These are phyloP conservation scores for Acridotheres tristis DNA, from an alignment of 2,797 vertebrate species.

Conservation along the genomic window DNA sequence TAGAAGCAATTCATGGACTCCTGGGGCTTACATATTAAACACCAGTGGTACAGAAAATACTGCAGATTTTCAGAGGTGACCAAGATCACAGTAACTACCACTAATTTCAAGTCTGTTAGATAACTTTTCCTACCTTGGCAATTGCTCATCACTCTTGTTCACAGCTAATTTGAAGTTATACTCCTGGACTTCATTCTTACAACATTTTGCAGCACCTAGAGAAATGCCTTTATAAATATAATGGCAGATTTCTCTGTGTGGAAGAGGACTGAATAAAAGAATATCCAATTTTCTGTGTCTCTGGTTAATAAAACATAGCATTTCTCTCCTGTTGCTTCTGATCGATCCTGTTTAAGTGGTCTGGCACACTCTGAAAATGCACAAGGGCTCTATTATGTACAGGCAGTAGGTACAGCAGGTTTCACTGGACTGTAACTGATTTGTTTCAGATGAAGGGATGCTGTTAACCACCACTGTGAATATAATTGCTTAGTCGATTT, in stretches of 20 bases:
- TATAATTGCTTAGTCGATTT: constrained; percentile 57
- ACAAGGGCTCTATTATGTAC: constrained; percentile 52
- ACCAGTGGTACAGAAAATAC: background rate
- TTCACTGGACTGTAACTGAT: constrained; percentile 68
- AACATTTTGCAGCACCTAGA: background rate
- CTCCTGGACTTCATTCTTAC: background rate
- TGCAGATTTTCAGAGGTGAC: background rate
- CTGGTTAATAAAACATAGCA: constrained; percentile 20
- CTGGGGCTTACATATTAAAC: background rate
- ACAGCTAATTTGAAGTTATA: background rate
- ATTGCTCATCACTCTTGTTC: accelerated
- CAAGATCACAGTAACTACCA: background rate
- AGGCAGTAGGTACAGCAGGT: constrained; percentile 45
- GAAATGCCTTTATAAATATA: background rate
- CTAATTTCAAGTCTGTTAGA: background rate
- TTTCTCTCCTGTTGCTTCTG: constrained; percentile 18
- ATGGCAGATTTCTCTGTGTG: background rate
- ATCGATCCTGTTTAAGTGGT: constrained; percentile 9
- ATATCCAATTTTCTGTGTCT: background rate
- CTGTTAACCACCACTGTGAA: constrained; percentile 61
- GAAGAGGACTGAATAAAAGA: background rate
- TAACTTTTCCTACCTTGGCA: background rate
- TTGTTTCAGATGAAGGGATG: constrained; percentile 68
- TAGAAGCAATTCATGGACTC: background rate
- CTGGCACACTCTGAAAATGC: background rate